Evolutionary conservation across 2,888 invertebrate species (phyloP), one percentile per base, ranked within the genome.

Genomic region (Nysson spinosus): DNA sequence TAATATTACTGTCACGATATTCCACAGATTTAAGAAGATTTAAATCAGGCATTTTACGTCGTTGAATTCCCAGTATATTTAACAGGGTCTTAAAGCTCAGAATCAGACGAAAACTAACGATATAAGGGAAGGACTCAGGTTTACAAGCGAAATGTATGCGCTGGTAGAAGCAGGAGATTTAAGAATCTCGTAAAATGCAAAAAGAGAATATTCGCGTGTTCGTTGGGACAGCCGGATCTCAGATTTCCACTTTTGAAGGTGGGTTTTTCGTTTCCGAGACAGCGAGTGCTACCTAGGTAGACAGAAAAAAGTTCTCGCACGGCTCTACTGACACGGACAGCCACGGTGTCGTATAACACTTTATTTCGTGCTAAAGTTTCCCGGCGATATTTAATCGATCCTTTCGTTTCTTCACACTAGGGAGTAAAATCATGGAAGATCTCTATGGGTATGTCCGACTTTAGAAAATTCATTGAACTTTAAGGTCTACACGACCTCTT

Each of bases 321-420:
- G 51, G 51, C 28, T 39, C 42, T 57, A 37, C 34, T 55, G n/a
- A 58, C 16, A 30, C 68, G 62, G 66, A 67, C 49, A 35, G 64
- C 68, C 60, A 69, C 69, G 76, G 82, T 83, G 81, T 83, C 82
- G 78, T 72, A 75, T 83, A 79, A 81, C 83, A 82, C 73, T 84
- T 84, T 84, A 83, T 84, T 80, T 34, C 79, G 75, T 69, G 72
- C 83, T 79, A 76, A 77, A 77, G 78, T 83, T 81, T 80, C 84
- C 62, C 67, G 49, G 51, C 58, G 54, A 72, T 75, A 76, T 73
- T 80, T 76, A 78, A 81, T 81, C 81, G 81, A 81, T 78, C 69
- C 66, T 47, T 50, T 46, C 44, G 30, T 17, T 30, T 34, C 46
- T 20, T 1, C 28, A 26, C 57, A 19, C 32, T 42, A 19, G 30